Evolutionary conservation across 2,888 invertebrate species (phyloP), one percentile per base, ranked within the genome.

Genomic region (Callinectes sapidus): DNA sequence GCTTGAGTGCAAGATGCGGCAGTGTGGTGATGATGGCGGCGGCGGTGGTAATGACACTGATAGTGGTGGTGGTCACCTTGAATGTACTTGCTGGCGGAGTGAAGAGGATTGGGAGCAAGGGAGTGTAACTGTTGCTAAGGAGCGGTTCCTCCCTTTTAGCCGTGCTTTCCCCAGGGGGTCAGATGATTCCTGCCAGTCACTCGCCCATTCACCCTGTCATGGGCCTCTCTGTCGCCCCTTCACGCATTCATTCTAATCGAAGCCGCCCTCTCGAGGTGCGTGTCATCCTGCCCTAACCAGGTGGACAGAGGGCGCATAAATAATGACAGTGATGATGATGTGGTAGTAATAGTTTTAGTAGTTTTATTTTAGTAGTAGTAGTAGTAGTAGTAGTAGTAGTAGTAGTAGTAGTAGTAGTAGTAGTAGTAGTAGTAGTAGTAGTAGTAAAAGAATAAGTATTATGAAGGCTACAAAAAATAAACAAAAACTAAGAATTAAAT

Each of bases 11-110:
- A 71, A 71, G 71, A 71, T 71, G 71, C 3, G 28, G 71, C n/a
- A 28, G 8, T 28, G 71, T 10, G 28, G 23, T 23, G 61, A 61
- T 23, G 61, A 23, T 61, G 61, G 16, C 2, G 61, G 16, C 23
- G 18, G 61, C 6, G 61, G 71, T 77, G 71, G 28, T 28, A n/a
- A 77, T 77, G 71, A 77, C 13, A n/a, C 13, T 77, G 28, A 28
- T 77, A n/a, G 28, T 77, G 71, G 71, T 77, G 71, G 71, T 81
- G 81, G 35, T 81, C 81, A 81, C 81, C 81, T 81, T 35, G 81
- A 35, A 35, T 81, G 81, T 81, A 35, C 35, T 32, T 81, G 81
- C 35, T 81, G 81, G 81, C 35, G 14, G 35, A 81, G 77, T 32
- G 77, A 35, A 10, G 77, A 81, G 77, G 77, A 35, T 81, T 35